Evolutionary conservation across 2,888 invertebrate species (phyloP).

Genomic region (Conops quadrifasciatus): DNA sequence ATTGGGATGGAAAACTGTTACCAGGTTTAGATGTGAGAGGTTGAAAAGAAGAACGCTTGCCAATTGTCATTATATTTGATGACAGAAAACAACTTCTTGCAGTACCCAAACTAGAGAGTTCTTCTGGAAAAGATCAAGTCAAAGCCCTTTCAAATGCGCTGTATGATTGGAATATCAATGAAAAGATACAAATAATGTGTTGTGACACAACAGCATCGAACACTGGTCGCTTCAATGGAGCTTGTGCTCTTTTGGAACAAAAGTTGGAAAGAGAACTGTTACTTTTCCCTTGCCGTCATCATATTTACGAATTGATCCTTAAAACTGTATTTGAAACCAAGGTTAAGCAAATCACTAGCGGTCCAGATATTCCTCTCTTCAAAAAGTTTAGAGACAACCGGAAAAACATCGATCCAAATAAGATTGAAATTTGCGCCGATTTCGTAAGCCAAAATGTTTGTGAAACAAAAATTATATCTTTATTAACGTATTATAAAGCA

Average conservation of each 20-base stretch:
- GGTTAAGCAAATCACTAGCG: slow-evolving; percentile 12
- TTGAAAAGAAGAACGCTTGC: slow-evolving; percentile 50
- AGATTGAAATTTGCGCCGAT: slow-evolving; percentile 21
- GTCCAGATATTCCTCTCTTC: slow-evolving; percentile 19
- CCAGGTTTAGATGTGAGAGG: slow-evolving; percentile 44
- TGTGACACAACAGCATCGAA: neutral
- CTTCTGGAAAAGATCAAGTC: slow-evolving; percentile 44
- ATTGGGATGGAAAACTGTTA: slow-evolving; percentile 45
- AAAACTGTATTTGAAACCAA: slow-evolving; percentile 24
- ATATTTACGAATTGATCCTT: neutral
- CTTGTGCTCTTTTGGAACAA: no score
- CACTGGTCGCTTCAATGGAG: no score
- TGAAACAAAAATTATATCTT: neutral
- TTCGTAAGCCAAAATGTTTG: neutral
- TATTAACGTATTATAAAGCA: slow-evolving; percentile 20
- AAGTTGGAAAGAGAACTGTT: no score
- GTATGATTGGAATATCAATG: slow-evolving; percentile 42
- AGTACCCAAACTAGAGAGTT: slow-evolving; percentile 49
- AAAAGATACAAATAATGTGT: neutral
- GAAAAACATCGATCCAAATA: slow-evolving; percentile 18
- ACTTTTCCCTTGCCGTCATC: neutral
- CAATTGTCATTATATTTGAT: no score
- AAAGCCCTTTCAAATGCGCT: slow-evolving; percentile 45
- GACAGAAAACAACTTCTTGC: slow-evolving; percentile 55
- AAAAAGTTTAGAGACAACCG: slow-evolving; percentile 23